These are phyloP conservation scores for Halesus radiatus DNA, from an alignment of 1,140 invertebrate species.

Conservation along the genomic window DNA sequence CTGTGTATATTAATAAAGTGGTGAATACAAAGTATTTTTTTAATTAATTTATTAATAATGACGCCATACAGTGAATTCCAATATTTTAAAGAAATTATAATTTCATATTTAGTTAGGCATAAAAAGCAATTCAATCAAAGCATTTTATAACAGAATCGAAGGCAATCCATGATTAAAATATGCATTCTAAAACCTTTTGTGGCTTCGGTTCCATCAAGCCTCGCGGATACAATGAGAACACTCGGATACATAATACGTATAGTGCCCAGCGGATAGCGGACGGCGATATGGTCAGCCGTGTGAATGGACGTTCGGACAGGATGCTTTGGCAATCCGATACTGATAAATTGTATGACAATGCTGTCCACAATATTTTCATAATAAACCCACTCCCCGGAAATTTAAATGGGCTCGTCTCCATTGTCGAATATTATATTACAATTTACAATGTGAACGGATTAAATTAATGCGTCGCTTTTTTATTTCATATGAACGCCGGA, in stretches of 20 bases:
- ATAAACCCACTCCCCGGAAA: slow-evolving; percentile 52
- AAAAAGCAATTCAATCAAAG: neutral
- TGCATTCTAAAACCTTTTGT: slow-evolving; percentile 23
- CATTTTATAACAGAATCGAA: slow-evolving; percentile 17
- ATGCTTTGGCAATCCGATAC: slow-evolving; percentile 47
- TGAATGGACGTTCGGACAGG: slow-evolving; percentile 41
- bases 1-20: too few species aligned
- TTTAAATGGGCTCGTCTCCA: slow-evolving; percentile 39
- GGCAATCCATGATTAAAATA: slow-evolving; percentile 21
- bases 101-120: too few species aligned
- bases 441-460: slow-evolving; percentile 38
- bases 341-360: slow-evolving; percentile 49
- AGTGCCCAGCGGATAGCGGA: too few species aligned
- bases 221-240: too few species aligned
- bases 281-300: slow-evolving; percentile 1
- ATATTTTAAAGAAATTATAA: too few species aligned
- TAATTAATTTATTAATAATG: too few species aligned
- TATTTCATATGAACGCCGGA: slow-evolving; percentile 1
- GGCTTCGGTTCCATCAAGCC: slow-evolving; percentile 37
- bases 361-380: slow-evolving; percentile 46
- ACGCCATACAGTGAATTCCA: too few species aligned
- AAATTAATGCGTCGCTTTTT: slow-evolving; percentile 34
- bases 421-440: slow-evolving; percentile 50
- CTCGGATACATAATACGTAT: too few species aligned
- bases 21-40: too few species aligned